Evolutionary conservation across 1,140 invertebrate genomes (phyloP), one percentile per base, ranked within the genome.

Genomic region (Monomorium pharaonis): DNA sequence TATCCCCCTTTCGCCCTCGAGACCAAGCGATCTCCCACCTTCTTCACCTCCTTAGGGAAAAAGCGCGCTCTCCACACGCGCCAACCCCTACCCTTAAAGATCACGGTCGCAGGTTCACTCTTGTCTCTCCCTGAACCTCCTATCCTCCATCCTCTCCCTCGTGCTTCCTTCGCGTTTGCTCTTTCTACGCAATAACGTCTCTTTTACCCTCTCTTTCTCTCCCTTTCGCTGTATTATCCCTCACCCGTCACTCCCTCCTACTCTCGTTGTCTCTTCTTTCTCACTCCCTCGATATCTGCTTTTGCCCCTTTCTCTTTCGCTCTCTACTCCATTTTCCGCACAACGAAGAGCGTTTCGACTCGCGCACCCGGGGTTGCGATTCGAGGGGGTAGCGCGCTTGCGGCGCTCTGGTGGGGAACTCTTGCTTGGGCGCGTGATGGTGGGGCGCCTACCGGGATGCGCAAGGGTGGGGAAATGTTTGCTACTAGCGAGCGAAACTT

Each of bases 381-480:
- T 89, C 86, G 88, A 86, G 81, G 78, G 89, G 89, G 85, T 88
- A 87, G 75, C 67, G 21, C 69, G 58, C 37, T 44, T 44, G 24
- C 0, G 37, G 47, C 1, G 42, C 5, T 47, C 47, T 56, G 49
- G 88, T 86, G 81, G 92, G 91, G 87, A 84, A 67, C 24, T n/a
- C n/a, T 67, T 10, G 76, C n/a, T 2, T 7, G 4, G 6, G 3
- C 3, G 16, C 3, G 24, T 60, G 76, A 92, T 89, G 76, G 92
- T 89, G 86, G 91, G 85, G 88, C 54, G 1, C n/a, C 37, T 3
- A 16, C 47, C 18, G 24, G 10, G 30, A 5, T 18, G 27, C 37
- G 67, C 33, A 74, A 51, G 88, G 86, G 91, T 90, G 90, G 91
- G 92, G 86, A 10, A 86, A 86, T 92, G 89, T 92, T 94, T 93